Evolutionary conservation across 2,888 invertebrate species (phyloP).

Genomic region (Phaedon cochleariae): DNA sequence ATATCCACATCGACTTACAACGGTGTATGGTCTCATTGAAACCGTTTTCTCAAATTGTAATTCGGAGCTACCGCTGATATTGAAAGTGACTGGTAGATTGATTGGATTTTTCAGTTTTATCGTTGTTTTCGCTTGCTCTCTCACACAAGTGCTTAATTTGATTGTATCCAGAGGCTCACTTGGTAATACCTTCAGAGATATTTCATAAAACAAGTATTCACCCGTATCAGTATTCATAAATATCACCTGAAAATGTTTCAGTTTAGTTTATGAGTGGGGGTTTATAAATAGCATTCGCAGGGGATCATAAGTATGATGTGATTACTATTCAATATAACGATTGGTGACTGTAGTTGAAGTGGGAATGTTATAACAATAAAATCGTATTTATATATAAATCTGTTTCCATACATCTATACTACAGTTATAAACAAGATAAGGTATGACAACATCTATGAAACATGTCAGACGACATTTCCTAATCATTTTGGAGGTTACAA

Average conservation of each 20-base stretch:
- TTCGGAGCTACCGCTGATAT: constrained; percentile 44
- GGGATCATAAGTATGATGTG: neutral
- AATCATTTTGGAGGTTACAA: too few species aligned
- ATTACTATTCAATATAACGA: too few species aligned
- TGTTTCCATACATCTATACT: too few species aligned
- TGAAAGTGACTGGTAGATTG: constrained; percentile 50
- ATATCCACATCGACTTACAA: constrained; percentile 50
- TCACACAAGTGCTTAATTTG: constrained; percentile 52
- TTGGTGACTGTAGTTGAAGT: too few species aligned
- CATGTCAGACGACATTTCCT: too few species aligned
- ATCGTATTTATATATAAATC: too few species aligned
- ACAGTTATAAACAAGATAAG: too few species aligned
- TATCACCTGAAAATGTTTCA: constrained; percentile 49
- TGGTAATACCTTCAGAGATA: constrained; percentile 52
- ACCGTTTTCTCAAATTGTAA: constrained; percentile 46
- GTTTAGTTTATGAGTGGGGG: neutral
- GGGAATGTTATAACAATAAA: too few species aligned
- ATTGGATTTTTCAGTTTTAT: constrained; percentile 58
- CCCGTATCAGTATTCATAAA: constrained; percentile 55
- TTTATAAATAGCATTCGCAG: too few species aligned
- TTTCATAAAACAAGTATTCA: constrained; percentile 58
- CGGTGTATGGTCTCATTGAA: constrained; percentile 49
- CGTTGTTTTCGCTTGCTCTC: constrained; percentile 48
- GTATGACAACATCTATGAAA: too few species aligned
- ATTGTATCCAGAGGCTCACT: constrained; percentile 53